phyloP scores from a whole-genome alignment of 2,888 invertebrate species.

The Eupeodes luniger region DNA sequence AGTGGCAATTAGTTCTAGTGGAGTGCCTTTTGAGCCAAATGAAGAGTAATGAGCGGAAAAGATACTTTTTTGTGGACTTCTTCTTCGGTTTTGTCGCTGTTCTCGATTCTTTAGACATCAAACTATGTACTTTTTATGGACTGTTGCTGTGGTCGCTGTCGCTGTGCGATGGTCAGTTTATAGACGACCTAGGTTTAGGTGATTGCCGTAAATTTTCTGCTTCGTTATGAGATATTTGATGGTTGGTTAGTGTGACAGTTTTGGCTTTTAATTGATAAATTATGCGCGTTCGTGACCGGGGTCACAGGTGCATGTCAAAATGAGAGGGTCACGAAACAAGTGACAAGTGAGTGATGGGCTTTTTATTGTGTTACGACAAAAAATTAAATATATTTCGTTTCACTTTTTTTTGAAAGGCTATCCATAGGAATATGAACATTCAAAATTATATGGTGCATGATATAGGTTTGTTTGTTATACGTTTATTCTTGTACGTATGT shows the following conservation, averaged over 20 bases:
- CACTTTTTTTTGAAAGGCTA: not conserved
- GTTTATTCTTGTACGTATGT: not conserved
- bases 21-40: conserved; percentile 71
- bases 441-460: conserved; percentile 14
- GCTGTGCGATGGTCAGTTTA: conserved; percentile 3
- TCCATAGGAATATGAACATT: not conserved
- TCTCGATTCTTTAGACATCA: conserved; percentile 15
- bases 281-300: conserved; percentile 66
- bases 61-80: conserved; percentile 46
- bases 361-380: conserved; percentile 3
- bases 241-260: conserved; percentile 73
- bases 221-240: conserved; percentile 77
- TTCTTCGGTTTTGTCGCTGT: conserved; percentile 40
- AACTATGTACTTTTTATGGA: not conserved
- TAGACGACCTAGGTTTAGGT: not conserved
- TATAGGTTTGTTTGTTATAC: not conserved
- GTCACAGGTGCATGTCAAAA: conserved; percentile 67
- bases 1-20: conserved; percentile 75
- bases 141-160: not conserved
- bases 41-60: conserved; percentile 76
- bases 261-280: conserved; percentile 72
- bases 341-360: conserved; percentile 40
- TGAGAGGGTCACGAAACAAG: conserved; percentile 26
- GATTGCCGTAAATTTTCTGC: conserved; percentile 79
- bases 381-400: not conserved